phyloP scores from a whole-genome alignment of 2,888 invertebrate genomes.

The Folsomia candida region DNA sequence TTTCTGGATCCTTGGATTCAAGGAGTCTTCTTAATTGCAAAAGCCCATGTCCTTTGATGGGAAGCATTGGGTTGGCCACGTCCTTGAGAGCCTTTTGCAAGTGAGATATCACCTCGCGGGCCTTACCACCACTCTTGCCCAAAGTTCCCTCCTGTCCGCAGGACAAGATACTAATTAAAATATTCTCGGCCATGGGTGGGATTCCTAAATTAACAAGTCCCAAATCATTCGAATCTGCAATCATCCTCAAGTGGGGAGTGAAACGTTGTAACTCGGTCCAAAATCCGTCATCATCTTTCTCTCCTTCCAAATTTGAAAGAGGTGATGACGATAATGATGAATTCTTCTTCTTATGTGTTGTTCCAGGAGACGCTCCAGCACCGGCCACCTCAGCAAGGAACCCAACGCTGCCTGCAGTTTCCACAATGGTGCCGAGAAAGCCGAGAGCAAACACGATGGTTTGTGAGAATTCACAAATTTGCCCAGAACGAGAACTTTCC shows the following conservation, averaged over 20 bases:
- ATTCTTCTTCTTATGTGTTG: too few species aligned
- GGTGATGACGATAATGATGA: not conserved
- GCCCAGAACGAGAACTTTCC: conserved; percentile 8
- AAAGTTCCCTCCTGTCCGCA: conserved; percentile 34
- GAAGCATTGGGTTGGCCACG: conserved; percentile 68
- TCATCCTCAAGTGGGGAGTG: conserved; percentile 33
- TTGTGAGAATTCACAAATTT: conserved; percentile 36
- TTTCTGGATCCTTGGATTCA: conserved; percentile 63
- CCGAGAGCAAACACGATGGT: conserved; percentile 36
- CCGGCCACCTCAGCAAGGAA: not conserved
- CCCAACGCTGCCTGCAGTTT: conserved; percentile 17
- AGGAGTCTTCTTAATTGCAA: conserved; percentile 71
- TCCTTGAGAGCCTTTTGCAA: conserved; percentile 67
- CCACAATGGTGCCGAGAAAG: conserved; percentile 40
- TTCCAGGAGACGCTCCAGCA: not conserved
- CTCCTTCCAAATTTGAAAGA: not conserved
- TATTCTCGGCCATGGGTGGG: conserved; percentile 39
- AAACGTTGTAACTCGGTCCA: conserved; percentile 37
- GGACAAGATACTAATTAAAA: conserved; percentile 39
- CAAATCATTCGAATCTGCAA: conserved; percentile 21
- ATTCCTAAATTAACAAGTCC: conserved; percentile 24
- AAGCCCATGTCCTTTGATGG: conserved; percentile 78
- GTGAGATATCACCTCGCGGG: conserved; percentile 53
- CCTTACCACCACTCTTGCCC: conserved; percentile 45
- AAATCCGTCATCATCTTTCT: conserved; percentile 16